Base-by-base conservation (phyloP, 2,888 invertebrate genomes). In the Drosophila algonquin region DNA sequence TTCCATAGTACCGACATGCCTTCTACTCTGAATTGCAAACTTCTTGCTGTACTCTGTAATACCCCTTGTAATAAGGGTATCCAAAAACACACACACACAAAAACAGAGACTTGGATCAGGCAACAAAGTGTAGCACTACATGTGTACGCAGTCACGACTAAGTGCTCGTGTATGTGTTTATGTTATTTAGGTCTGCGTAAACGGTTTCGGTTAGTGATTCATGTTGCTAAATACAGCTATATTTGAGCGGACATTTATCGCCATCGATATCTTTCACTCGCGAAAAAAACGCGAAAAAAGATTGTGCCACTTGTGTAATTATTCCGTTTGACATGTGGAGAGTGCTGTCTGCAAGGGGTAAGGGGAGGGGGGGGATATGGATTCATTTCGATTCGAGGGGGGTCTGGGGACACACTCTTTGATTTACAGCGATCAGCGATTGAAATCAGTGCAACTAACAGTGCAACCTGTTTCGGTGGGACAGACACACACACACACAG, bases 371-470 rank as follows among this genome's bases (percentile, higher is more conserved):
- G 32, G 1, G 2, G 21, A 21, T 21, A 51, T 10, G 27, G 35
- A 5, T 14, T 40, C 16, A 35, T 18, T 40, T 40, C 14, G 40
- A 6, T 14, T 40, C 14, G 40, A 7, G 7, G 30, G 55, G 14
- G 48, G 18, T 14, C 18, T 18, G 53, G 27, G 50, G 61, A 67
- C 67, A 40, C 40, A 32, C 46, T 67, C 52, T 47, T 61, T 69
- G 70, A 80, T 75, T 80, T 79, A 77, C 67, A 64, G 76, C 84
- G 76, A 84, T 76, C 76, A 55, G 63, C 63, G 64, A 56, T 76
- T 76, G 76, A 82, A 89, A 87, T 85, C 85, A 89, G 89, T 75
- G 86, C 85, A 80, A 74, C 83, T 85, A 89, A 85, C 85, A 87
- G 83, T 87, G 89, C 86, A 85, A 85, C 89, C 89, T 87, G 87